These are phyloP conservation scores for Geotrupes spiniger DNA, from an alignment of 2,888 invertebrate genomes.

Conservation along the genomic window DNA sequence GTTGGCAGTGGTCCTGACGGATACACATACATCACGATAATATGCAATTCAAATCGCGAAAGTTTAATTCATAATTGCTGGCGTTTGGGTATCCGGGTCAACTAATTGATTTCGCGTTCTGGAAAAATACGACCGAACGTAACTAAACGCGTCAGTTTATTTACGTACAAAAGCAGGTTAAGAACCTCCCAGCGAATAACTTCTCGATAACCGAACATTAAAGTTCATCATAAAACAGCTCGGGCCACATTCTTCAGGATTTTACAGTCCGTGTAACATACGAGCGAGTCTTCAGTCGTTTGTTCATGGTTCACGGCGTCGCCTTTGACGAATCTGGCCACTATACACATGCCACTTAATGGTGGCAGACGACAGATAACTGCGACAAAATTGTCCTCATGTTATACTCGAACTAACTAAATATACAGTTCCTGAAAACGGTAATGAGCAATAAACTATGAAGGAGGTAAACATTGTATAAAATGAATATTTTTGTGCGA, in stretches of 20 bases:
- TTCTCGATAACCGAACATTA: constrained; percentile 31
- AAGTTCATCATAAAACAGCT: constrained; percentile 29
- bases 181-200: constrained; percentile 31
- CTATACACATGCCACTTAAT: no score
- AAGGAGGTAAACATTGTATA: no score
- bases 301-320: constrained; percentile 28
- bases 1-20: constrained; percentile 1
- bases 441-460: neutral
- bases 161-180: constrained; percentile 29
- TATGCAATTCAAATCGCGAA: constrained; percentile 5
- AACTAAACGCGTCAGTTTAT: constrained; percentile 14
- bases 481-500: no score
- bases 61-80: neutral
- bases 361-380: no score
- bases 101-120: neutral
- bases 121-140: no score
- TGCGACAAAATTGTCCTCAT: no score
- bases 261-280: constrained; percentile 30
- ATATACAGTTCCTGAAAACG: neutral
- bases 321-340: constrained; percentile 24
- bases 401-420: no score
- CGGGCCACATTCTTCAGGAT: constrained; percentile 28
- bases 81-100: constrained; percentile 1
- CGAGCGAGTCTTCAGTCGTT: constrained; percentile 28
- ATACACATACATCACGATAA: constrained; percentile 2